Conservation (phyloP, 2,888 invertebrate species). For the Acleris sparsana region DNA sequence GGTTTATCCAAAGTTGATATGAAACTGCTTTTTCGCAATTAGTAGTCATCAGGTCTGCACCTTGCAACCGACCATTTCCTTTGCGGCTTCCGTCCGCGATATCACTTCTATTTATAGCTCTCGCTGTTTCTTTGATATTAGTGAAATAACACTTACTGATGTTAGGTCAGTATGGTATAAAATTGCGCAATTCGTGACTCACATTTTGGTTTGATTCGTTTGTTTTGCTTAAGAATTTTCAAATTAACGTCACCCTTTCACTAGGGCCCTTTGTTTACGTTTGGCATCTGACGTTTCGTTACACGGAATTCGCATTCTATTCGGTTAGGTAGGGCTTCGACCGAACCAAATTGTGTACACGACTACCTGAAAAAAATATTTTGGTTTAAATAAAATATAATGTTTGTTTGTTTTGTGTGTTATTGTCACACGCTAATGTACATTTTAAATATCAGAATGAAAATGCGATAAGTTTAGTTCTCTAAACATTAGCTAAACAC, state of each 20-base stretch:
- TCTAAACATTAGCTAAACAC: background rate
- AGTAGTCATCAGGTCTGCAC: constrained; percentile 59
- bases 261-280: constrained; percentile 39
- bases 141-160: constrained; percentile 29
- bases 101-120: constrained; percentile 55
- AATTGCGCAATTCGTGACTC: constrained; percentile 29
- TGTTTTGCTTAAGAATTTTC: constrained; percentile 46
- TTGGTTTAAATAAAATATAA: background rate
- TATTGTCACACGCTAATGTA: no score
- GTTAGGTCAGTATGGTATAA: constrained; percentile 19
- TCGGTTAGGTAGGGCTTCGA: background rate
- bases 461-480: background rate
- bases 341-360: no score
- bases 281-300: constrained; percentile 38
- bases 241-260: constrained; percentile 69
- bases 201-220: constrained; percentile 58
- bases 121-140: constrained; percentile 37
- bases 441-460: background rate
- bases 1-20: constrained; percentile 56
- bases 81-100: constrained; percentile 61
- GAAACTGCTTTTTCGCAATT: constrained; percentile 43
- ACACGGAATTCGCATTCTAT: constrained; percentile 27
- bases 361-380: background rate
- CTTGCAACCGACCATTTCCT: constrained; percentile 71
- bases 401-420: no score